phyloP scores from a whole-genome alignment of 2,888 invertebrate species.

The Phanerotoma sp. region DNA sequence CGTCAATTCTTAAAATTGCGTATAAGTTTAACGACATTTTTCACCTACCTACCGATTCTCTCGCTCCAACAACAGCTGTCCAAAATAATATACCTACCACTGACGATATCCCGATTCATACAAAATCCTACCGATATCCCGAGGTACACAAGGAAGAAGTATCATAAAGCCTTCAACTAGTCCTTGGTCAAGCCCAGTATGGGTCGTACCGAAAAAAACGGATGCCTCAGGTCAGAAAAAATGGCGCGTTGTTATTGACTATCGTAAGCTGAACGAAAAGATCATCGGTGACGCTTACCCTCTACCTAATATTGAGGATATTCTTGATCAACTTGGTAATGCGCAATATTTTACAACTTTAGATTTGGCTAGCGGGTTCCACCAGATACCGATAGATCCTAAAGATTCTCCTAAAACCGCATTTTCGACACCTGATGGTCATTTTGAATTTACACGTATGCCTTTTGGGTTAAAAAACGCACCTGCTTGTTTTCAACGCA shows the following conservation, averaged over 20 bases:
- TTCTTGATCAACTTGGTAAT: slow-evolving; percentile 37
- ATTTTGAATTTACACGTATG: slow-evolving; percentile 38
- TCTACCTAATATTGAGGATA: slow-evolving; percentile 37
- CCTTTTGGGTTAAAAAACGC: slow-evolving; percentile 45
- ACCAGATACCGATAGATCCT: slow-evolving; percentile 36
- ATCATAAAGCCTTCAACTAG: no score
- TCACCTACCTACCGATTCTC: slow-evolving; percentile 22
- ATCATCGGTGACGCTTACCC: slow-evolving; percentile 31
- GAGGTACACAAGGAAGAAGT: slow-evolving; percentile 26
- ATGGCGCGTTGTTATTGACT: slow-evolving; percentile 30
- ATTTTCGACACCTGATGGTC: slow-evolving; percentile 34
- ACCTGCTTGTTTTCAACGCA: slow-evolving; percentile 40
- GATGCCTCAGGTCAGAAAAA: slow-evolving; percentile 8
- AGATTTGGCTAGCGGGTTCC: slow-evolving; percentile 39
- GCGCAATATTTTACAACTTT: slow-evolving; percentile 38
- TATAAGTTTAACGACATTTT: background rate
- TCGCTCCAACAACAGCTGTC: slow-evolving; percentile 12
- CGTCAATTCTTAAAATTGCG: background rate
- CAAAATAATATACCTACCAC: slow-evolving; percentile 23
- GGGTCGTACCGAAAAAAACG: slow-evolving; percentile 32
- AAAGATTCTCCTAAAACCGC: slow-evolving; percentile 30
- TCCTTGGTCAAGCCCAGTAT: slow-evolving; percentile 29
- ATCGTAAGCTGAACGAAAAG: slow-evolving; percentile 6
- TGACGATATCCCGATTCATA: slow-evolving; percentile 24
- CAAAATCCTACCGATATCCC: slow-evolving; percentile 29